Base-by-base conservation (phyloP, 2,113 vertebrate genomes). In the Pipra filicauda region DNA sequence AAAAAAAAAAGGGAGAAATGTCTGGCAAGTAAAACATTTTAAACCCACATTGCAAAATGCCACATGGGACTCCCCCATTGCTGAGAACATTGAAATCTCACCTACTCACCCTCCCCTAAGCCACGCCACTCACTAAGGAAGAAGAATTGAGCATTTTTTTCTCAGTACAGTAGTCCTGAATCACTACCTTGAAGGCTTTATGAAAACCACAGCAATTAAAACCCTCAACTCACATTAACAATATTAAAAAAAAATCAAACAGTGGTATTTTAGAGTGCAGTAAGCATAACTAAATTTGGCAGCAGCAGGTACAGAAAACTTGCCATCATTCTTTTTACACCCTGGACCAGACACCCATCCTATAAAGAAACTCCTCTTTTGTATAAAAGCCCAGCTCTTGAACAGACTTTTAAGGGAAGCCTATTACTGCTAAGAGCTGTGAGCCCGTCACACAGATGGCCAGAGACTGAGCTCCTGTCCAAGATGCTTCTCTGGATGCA, bases 11-110 rank as follows among this genome's bases (percentile, higher is more conserved):
- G 54, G 28, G 33, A 71, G 79, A 72, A 82, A 86, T 6, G 44
- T 59, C 76, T 87, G 70, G 27, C 48, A 76, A 93, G 51, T 89
- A 82, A 92, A 73, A 96, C 83, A 84, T 93, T 84, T 85, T 66
- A 95, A 91, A 85, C 44, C 51, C 58, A 87, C 51, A 58, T 12
- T 64, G 49, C 35, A 89, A 82, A 97, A 95, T 18, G 24, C 41
- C 57, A 93, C 9, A 30, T n/a, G 15, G 19, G 59, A 83, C 30
- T 90, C 39, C 27, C 8, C 5, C 35, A 15, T 17, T 48, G 43
- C 51, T 21, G 9, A 78, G 19, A 91, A 65, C 31, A 65, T 0
- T 52, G 43, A 43, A 77, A 76, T 52, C 52, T 57, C 43, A 59
- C 15, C 41, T 49, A 31, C 2, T 11, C 6, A 52, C 37, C 43